A percentile compares a stretch with the other conserved stretches of the same genome.
These are phyloP conservation scores for Samia ricini DNA, from an alignment of 1,140 invertebrate species.

Conservation along the genomic window DNA sequence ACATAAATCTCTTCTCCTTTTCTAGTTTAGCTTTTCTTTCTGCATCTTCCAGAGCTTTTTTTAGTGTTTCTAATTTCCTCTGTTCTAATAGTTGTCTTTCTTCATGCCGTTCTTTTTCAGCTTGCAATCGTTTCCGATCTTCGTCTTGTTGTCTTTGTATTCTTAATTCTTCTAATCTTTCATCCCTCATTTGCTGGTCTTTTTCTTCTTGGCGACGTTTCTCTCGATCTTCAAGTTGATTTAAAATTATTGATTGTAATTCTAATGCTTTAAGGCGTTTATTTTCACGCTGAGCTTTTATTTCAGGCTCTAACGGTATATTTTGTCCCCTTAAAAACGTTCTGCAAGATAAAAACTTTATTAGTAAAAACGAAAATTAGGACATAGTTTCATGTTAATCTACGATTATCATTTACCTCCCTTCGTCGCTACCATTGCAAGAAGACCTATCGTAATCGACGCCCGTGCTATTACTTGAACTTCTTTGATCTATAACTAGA, in stretches of 20 bases:
- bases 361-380: slow-evolving; percentile 11
- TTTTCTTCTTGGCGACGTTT: slow-evolving; percentile 81
- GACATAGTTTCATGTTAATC: neutral
- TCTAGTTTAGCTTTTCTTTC: slow-evolving; percentile 79
- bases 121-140: slow-evolving; percentile 79
- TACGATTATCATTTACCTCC: slow-evolving; percentile 47
- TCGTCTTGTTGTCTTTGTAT: slow-evolving; percentile 82
- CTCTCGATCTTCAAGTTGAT: slow-evolving; percentile 85
- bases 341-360: slow-evolving; percentile 50
- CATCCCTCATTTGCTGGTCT: slow-evolving; percentile 79
- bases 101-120: slow-evolving; percentile 77
- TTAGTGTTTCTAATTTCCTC: slow-evolving; percentile 79
- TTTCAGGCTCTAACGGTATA: slow-evolving; percentile 82
- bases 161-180: slow-evolving; percentile 82
- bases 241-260: slow-evolving; percentile 84
- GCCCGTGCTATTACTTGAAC: slow-evolving; percentile 56
- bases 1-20: slow-evolving; percentile 73
- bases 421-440: slow-evolving; percentile 67
- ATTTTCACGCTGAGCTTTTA: slow-evolving; percentile 82
- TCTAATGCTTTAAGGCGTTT: slow-evolving; percentile 84
- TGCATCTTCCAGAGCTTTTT: slow-evolving; percentile 80
- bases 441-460: slow-evolving; percentile 65
- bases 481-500: slow-evolving; percentile 70
- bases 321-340: slow-evolving; percentile 85
- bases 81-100: slow-evolving; percentile 81